Base-by-base conservation (phyloP, 2,113 vertebrate species). In the Syngnathus floridae region DNA sequence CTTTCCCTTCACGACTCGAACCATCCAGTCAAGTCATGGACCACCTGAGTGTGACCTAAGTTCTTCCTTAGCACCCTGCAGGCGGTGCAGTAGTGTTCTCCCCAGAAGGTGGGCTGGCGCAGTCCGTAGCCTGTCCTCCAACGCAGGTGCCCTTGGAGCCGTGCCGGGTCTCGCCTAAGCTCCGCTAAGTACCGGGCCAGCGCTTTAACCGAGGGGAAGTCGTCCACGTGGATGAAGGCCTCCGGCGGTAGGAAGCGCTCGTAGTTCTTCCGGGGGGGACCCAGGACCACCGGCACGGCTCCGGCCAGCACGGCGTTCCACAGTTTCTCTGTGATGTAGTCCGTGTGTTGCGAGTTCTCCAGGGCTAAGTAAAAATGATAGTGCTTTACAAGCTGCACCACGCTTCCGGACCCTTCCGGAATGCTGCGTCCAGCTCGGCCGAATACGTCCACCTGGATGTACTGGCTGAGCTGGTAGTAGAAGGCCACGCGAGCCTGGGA, bases 361-460 rank as follows among this genome's bases (percentile, higher is more conserved):
- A 98, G 94, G 12, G 96, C 92, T 69, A 99, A 86, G 82, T 99
- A 99, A 82, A 99, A 98, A 75, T 93, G 93, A 90, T 97, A 99
- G 51, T 85, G 81, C 0, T 85, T 84, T 45, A 93, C 46, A 0
- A 93, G 92, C 58, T 79, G 83, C 61, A 93, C 78, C 51, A 96
- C 73, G 38, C 57, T 31, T 0, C 62, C 63, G 7, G 9, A 7
- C 41, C 71, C 76, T 5, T 76, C 17, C 0, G 89, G 75, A 64
- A 96, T 4, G 0, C 81, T 82, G 3, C 66, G 72, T 0, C 91
- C 92, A 0, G 49, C 82, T 0, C 71, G 67, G 1, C 96, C 95
- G 1, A 90, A 99, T 40, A 98, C 81, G 2, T 97, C 93, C 37
- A 99, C 90, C 1, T 63, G 49, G 35, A 99, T 35, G 60, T 93